These are phyloP conservation scores for Takifugu flavidus DNA, from an alignment of 2,113 vertebrate species.

Conservation along the genomic window DNA sequence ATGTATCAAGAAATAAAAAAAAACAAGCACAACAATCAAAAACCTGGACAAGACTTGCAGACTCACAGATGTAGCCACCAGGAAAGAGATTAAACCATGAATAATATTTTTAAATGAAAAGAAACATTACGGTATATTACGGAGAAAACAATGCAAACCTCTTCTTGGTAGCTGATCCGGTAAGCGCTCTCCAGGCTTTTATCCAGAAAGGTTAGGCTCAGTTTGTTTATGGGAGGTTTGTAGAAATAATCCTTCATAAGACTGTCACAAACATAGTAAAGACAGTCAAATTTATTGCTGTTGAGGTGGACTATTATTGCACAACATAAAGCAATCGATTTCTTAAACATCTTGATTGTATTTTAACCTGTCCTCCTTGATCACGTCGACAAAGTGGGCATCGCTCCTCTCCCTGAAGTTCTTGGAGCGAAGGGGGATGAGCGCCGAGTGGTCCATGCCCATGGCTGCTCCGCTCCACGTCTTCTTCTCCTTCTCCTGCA, in stretches of 20 bases:
- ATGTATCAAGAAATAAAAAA: slow-evolving; percentile 21
- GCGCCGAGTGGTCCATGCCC: slow-evolving; percentile 87
- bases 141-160: slow-evolving; percentile 72
- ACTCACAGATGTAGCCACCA: not conserved
- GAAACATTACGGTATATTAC: not conserved
- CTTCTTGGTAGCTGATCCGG: slow-evolving; percentile 89
- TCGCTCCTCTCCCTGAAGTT: slow-evolving; percentile 95
- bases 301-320: not conserved
- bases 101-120: not conserved
- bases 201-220: slow-evolving; percentile 95
- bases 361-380: slow-evolving; percentile 94
- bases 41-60: slow-evolving; percentile 52
- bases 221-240: slow-evolving; percentile 92
- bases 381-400: slow-evolving; percentile 96
- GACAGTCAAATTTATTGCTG: not conserved
- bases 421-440: slow-evolving; percentile 92
- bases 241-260: slow-evolving; percentile 99
- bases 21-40: not conserved
- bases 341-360: not conserved
- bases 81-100: not conserved
- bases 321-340: not conserved
- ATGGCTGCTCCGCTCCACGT: slow-evolving; percentile 70
- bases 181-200: slow-evolving; percentile 86
- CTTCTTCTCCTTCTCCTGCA: slow-evolving; percentile 88
- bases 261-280: slow-evolving; percentile 65